phyloP scores from a whole-genome alignment of 2,888 invertebrate genomes.

The Lampropteryx suffumata region DNA sequence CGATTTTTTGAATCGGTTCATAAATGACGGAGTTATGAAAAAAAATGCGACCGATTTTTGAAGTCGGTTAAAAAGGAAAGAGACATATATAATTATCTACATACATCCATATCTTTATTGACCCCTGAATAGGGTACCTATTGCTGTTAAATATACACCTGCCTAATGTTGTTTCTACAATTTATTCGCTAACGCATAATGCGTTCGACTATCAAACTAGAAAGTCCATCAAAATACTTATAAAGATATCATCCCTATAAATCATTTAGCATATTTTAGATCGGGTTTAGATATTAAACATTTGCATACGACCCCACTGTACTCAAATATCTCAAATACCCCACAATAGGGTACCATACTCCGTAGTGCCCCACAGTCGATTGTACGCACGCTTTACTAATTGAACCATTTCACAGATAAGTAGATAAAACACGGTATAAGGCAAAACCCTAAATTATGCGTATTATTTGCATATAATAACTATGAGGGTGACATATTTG shows the following conservation, averaged over 20 bases:
- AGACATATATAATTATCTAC: too few species aligned
- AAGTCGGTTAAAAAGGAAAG: too few species aligned
- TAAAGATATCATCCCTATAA: slow-evolving; percentile 53
- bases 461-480: slow-evolving; percentile 81
- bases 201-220: slow-evolving; percentile 26
- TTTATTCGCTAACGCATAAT: too few species aligned
- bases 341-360: slow-evolving; percentile 30
- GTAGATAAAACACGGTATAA: slow-evolving; percentile 79
- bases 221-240: slow-evolving; percentile 25
- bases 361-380: slow-evolving; percentile 24
- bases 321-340: slow-evolving; percentile 12
- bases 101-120: too few species aligned
- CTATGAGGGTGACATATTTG: slow-evolving; percentile 67
- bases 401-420: slow-evolving; percentile 82
- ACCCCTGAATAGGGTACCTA: too few species aligned
- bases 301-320: slow-evolving; percentile 43
- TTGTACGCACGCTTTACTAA: slow-evolving; percentile 65
- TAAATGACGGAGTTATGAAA: too few species aligned
- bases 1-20: too few species aligned
- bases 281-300: slow-evolving; percentile 54
- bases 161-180: too few species aligned
- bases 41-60: too few species aligned
- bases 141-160: too few species aligned
- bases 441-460: slow-evolving; percentile 74
- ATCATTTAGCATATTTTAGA: slow-evolving; percentile 77